Conservation (phyloP, 2,797 vertebrate genomes). For the Sebastes nivosus region DNA sequence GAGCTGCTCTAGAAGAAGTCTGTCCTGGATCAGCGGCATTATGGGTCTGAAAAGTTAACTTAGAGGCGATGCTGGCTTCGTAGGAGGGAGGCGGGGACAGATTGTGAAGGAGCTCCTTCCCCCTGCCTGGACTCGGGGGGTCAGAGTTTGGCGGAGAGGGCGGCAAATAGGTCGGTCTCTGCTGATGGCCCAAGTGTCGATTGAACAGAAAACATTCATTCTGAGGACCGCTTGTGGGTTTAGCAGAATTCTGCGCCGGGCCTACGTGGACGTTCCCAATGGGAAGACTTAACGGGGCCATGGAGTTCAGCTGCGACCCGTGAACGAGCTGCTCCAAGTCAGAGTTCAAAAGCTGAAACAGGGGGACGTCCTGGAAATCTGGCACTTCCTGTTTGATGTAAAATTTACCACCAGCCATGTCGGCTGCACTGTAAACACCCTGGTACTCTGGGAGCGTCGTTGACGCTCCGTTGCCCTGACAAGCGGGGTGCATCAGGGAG, state of each 20-base stretch:
- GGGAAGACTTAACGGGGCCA: conserved; percentile 84
- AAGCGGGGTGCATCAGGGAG: conserved; percentile 85
- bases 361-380: conserved; percentile 91
- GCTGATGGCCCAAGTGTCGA: conserved; percentile 80
- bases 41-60: conserved; percentile 87
- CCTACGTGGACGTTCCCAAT: conserved; percentile 83
- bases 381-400: conserved; percentile 95
- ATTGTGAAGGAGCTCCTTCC: conserved; percentile 91
- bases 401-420: conserved; percentile 83
- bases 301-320: conserved; percentile 83
- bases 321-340: conserved; percentile 89
- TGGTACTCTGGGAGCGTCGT: conserved; percentile 88
- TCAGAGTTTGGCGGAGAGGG: conserved; percentile 96
- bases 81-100: conserved; percentile 94
- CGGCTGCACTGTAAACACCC: conserved; percentile 86
- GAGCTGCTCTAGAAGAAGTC: conserved; percentile 7
- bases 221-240: conserved; percentile 80
- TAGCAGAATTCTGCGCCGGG: conserved; percentile 82
- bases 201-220: conserved; percentile 84
- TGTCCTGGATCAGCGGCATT: conserved; percentile 61
- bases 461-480: conserved; percentile 78
- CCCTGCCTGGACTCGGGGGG: conserved; percentile 92
- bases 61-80: conserved; percentile 93
- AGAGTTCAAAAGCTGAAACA: conserved; percentile 94
- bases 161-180: conserved; percentile 89